Evolutionary conservation across 2,888 invertebrate genomes (phyloP).

Genomic region (Drosophila demipolita): DNA sequence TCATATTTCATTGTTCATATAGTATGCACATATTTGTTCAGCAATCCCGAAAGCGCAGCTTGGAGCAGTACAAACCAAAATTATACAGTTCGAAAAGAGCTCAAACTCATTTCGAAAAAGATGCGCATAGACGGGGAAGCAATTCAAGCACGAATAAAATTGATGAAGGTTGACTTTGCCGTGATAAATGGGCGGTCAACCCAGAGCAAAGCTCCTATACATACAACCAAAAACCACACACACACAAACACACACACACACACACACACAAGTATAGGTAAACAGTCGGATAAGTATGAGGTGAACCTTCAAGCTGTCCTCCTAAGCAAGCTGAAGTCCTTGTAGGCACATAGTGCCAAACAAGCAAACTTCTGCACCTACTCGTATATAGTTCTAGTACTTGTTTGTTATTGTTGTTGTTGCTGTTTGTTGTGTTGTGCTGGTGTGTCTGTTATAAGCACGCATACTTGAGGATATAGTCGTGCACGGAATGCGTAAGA

Average conservation of each 20-base stretch:
- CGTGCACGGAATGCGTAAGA: slow-evolving; percentile 65
- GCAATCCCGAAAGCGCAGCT: slow-evolving; percentile 7
- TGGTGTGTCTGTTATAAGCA: slow-evolving; percentile 53
- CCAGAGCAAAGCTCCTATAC: slow-evolving; percentile 42
- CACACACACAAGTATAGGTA: neutral
- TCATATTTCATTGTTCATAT: slow-evolving; percentile 57
- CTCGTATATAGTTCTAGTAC: slow-evolving; percentile 9
- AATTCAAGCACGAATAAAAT: slow-evolving; percentile 71
- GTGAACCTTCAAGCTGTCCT: slow-evolving; percentile 4
- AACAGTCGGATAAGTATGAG: neutral
- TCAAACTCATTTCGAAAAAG: slow-evolving; percentile 54
- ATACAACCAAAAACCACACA: slow-evolving; percentile 10
- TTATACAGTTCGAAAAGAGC: slow-evolving; percentile 34
- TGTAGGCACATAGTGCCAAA: slow-evolving; percentile 28
- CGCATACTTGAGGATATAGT: slow-evolving; percentile 67
- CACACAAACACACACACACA: slow-evolving; percentile 5
- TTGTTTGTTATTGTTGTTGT: slow-evolving; percentile 8
- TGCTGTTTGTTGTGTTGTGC: slow-evolving; percentile 20
- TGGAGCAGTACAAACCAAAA: slow-evolving; percentile 29
- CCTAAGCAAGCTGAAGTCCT: slow-evolving; percentile 6
- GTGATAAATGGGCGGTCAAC: slow-evolving; percentile 76
- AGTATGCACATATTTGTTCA: slow-evolving; percentile 38
- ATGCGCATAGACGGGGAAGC: slow-evolving; percentile 55
- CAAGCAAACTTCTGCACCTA: slow-evolving; percentile 55
- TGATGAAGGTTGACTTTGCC: slow-evolving; percentile 76